Evolutionary conservation across 2,113 vertebrate species (phyloP).

Genomic region (Rhodinocichla rosea): DNA sequence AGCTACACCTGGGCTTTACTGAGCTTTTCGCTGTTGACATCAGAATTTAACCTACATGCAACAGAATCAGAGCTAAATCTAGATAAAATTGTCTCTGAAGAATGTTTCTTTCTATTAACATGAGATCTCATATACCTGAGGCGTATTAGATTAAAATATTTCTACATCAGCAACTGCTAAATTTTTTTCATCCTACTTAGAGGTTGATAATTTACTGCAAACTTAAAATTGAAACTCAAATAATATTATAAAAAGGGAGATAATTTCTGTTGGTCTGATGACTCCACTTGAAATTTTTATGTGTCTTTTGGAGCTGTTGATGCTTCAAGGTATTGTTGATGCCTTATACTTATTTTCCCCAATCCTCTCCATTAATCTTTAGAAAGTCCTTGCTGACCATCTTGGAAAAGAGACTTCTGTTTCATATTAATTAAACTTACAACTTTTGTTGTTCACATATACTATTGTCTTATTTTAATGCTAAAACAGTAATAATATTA

Average conservation of each 20-base stretch:
- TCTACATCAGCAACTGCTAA: not conserved
- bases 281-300: not conserved
- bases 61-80: not conserved
- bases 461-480: conserved; percentile 29
- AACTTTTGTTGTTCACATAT: not conserved
- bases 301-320: not conserved
- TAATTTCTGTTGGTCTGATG: not conserved
- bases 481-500: conserved; percentile 22
- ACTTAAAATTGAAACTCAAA: not conserved
- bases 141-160: not conserved
- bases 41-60: not conserved
- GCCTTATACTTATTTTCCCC: not conserved
- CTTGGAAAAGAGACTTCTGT: not conserved
- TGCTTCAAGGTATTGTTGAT: not conserved
- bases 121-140: not conserved
- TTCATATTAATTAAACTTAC: not conserved
- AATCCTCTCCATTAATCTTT: not conserved
- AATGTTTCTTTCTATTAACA: not conserved
- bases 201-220: not conserved
- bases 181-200: not conserved
- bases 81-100: not conserved
- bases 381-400: not conserved
- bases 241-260: not conserved
- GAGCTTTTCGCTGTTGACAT: not conserved
- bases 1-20: accelerated